These are phyloP conservation scores for Peromyscus leucopus DNA, from an alignment of 2,113 vertebrate species.

Conservation along the genomic window DNA sequence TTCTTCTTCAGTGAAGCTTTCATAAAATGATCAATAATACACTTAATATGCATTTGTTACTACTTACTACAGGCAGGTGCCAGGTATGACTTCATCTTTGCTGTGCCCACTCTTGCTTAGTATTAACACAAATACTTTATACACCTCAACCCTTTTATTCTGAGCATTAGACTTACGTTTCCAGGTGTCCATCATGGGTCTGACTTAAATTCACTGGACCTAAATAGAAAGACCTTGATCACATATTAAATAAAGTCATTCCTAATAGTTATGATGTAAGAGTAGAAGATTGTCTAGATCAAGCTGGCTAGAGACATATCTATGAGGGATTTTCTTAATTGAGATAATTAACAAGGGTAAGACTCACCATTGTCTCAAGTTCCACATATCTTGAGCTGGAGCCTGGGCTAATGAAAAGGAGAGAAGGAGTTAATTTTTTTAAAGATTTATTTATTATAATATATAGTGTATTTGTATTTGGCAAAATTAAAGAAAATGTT, in stretches of 20 bases:
- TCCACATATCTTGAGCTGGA: background rate
- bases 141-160: background rate
- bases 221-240: background rate
- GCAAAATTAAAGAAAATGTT: too few relatives aligned
- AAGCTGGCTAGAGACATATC: background rate
- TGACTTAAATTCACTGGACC: background rate
- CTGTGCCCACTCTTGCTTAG: background rate
- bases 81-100: background rate
- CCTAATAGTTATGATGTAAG: background rate
- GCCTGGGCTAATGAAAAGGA: background rate
- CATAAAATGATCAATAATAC: background rate
- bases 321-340: background rate
- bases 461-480: too few relatives aligned
- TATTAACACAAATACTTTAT: slow-evolving; percentile 18
- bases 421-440: background rate
- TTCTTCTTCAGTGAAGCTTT: background rate
- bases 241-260: background rate
- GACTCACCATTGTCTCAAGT: background rate
- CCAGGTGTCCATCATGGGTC: background rate
- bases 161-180: background rate
- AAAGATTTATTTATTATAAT: too few relatives aligned
- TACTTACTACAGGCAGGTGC: background rate
- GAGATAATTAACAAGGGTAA: background rate
- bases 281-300: background rate
- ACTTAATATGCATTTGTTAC: background rate